These are phyloP conservation scores for Molorchus minor DNA, from an alignment of 2,888 invertebrate genomes.

Conservation along the genomic window DNA sequence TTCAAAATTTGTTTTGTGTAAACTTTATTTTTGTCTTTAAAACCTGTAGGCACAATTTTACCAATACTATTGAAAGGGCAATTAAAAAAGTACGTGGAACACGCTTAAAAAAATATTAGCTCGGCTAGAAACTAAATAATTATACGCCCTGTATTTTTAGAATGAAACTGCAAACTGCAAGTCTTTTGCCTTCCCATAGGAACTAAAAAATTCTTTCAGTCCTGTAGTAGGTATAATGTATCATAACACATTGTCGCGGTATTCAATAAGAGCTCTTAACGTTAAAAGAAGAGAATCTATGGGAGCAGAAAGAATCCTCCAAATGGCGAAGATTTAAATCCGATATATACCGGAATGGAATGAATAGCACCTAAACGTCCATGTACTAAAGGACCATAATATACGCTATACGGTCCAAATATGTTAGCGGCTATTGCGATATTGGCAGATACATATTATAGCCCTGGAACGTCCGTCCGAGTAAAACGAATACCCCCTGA, in stretches of 20 bases:
- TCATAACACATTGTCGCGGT: background rate
- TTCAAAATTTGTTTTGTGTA: too few species aligned
- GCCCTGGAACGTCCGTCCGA: conserved; percentile 26
- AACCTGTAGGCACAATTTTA: too few species aligned
- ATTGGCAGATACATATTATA: conserved; percentile 40
- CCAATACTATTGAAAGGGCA: too few species aligned
- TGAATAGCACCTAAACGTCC: conserved; percentile 26
- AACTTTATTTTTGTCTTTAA: too few species aligned
- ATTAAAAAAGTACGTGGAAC: too few species aligned
- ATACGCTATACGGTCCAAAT: conserved; percentile 34
- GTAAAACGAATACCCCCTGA: conserved; percentile 23
- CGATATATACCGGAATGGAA: conserved; percentile 30
- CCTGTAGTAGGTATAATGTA: too few species aligned
- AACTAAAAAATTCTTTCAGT: too few species aligned
- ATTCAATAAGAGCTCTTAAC: conserved; percentile 20
- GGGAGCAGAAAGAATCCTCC: conserved; percentile 23
- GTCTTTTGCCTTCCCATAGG: too few species aligned
- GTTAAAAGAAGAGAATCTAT: conserved; percentile 23
- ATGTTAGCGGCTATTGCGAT: conserved; percentile 32
- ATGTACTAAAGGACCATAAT: conserved; percentile 21
- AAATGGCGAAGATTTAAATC: conserved; percentile 34
- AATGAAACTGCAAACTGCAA: too few species aligned
- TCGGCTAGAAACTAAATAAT: too few species aligned
- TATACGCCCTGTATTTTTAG: too few species aligned
- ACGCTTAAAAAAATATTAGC: too few species aligned